phyloP scores from a whole-genome alignment of 2,888 invertebrate genomes.

The Dolichomitus sp. region DNA sequence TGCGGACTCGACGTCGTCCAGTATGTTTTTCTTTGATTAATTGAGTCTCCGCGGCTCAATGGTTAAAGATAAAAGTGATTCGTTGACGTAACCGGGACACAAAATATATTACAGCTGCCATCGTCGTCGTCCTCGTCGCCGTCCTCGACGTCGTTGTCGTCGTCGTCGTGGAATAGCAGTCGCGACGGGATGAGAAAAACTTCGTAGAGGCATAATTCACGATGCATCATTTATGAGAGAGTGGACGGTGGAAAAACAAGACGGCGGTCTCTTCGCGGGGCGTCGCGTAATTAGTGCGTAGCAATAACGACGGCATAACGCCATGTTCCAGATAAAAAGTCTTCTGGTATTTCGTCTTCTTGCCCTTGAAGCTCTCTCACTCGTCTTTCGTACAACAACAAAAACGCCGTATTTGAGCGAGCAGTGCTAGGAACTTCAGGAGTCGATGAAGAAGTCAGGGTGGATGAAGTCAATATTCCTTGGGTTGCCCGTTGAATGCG shows the following conservation, averaged over 20 bases:
- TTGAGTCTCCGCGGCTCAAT: slow-evolving; percentile 47
- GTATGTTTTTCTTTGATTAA: slow-evolving; percentile 45
- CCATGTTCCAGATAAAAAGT: slow-evolving; percentile 39
- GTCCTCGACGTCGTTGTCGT: background rate
- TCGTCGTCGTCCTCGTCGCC: slow-evolving; percentile 8
- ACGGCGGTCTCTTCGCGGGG: slow-evolving; percentile 55
- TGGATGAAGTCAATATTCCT: slow-evolving; percentile 60
- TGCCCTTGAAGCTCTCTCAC: slow-evolving; percentile 14
- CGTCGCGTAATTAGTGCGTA: slow-evolving; percentile 67
- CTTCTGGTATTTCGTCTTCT: slow-evolving; percentile 42
- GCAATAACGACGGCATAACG: slow-evolving; percentile 36
- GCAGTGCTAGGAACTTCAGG: slow-evolving; percentile 6
- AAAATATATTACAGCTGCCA: slow-evolving; percentile 35
- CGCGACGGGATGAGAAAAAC: slow-evolving; percentile 54
- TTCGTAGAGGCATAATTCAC: slow-evolving; percentile 65
- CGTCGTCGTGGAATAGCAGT: slow-evolving; percentile 41
- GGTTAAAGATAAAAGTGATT: slow-evolving; percentile 46
- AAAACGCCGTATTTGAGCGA: slow-evolving; percentile 29
- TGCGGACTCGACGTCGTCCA: background rate
- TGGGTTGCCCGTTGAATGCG: slow-evolving; percentile 29
- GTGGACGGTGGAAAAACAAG: slow-evolving; percentile 59
- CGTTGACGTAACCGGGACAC: slow-evolving; percentile 54
- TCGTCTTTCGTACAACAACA: slow-evolving; percentile 29
- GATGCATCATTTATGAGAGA: slow-evolving; percentile 71
- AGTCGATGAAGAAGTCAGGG: slow-evolving; percentile 58